A percentile compares a stretch with the other conserved stretches of the same genome.
Evolutionary conservation across 2,888 invertebrate genomes (phyloP).

Genomic region (Tinea semifulvella): DNA sequence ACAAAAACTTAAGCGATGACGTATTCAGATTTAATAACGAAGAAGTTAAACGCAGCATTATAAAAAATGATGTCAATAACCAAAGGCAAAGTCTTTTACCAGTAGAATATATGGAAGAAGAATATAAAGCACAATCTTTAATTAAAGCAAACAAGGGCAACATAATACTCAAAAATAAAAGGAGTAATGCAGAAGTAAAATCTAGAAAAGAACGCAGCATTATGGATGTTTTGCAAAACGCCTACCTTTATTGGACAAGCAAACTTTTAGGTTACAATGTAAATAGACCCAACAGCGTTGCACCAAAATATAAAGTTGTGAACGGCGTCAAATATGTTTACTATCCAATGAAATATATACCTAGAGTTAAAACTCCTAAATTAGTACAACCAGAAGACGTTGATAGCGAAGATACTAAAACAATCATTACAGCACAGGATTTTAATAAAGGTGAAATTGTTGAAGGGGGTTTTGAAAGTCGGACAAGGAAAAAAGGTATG

Average conservation of each 20-base stretch:
- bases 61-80: too few species aligned
- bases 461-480: conserved; percentile 38
- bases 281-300: conserved; percentile 22
- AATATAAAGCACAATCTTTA: too few species aligned
- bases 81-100: too few species aligned
- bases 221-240: conserved; percentile 40
- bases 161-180: too few species aligned
- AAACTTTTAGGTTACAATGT: conserved; percentile 34
- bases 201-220: conserved; percentile 40
- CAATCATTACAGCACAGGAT: conserved; percentile 38
- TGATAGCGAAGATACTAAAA: conserved; percentile 19
- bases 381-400: conserved; percentile 20
- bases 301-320: conserved; percentile 39
- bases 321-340: conserved; percentile 50
- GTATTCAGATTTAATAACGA: conserved; percentile 22
- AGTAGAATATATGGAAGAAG: too few species aligned
- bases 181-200: conserved; percentile 27
- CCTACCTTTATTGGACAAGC: conserved; percentile 46
- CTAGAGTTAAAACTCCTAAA: conserved; percentile 34
- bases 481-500: conserved; percentile 40
- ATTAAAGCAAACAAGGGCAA: too few species aligned
- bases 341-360: conserved; percentile 32
- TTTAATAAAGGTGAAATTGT: conserved; percentile 55
- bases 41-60: too few species aligned
- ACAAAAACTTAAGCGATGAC: conserved; percentile 24